Percentiles rank a stretch among this genome's conserved stretches.
Conservation (phyloP, 2,888 invertebrate species). For the Nasonia oneida region DNA sequence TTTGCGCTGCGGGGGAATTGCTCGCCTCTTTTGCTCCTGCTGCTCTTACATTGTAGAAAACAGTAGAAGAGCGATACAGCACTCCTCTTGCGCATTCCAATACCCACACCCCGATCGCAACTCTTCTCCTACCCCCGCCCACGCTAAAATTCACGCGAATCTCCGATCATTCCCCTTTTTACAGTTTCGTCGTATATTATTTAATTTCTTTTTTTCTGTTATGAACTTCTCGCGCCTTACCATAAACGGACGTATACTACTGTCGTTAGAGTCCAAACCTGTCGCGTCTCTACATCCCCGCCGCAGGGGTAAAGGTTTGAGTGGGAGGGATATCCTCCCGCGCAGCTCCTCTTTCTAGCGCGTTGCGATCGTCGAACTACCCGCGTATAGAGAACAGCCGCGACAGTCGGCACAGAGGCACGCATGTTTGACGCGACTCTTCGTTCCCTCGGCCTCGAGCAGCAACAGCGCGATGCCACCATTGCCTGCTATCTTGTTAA, state of each 20-base stretch:
- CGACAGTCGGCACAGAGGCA: neutral
- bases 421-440: slow-evolving; percentile 47
- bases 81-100: slow-evolving; percentile 27
- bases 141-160: neutral
- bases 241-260: neutral
- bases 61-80: neutral
- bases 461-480: slow-evolving; percentile 60
- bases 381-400: neutral
- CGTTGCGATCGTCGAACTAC: neutral
- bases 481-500: slow-evolving; percentile 74
- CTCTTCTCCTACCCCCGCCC: neutral
- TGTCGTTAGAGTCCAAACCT: neutral
- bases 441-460: slow-evolving; percentile 37
- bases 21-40: slow-evolving; percentile 5
- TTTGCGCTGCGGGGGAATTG: slow-evolving; percentile 35
- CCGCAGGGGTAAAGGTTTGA: neutral
- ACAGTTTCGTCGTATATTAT: neutral
- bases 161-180: neutral
- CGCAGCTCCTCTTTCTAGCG: slow-evolving; percentile 8
- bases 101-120: neutral
- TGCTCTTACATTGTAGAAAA: neutral
- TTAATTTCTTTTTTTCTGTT: no score
- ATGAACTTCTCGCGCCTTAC: neutral
- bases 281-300: neutral
- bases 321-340: slow-evolving; percentile 13